Base-by-base conservation (phyloP, 53 echinoderm and acorn worm genomes). In the Holothuria leucospilota region DNA sequence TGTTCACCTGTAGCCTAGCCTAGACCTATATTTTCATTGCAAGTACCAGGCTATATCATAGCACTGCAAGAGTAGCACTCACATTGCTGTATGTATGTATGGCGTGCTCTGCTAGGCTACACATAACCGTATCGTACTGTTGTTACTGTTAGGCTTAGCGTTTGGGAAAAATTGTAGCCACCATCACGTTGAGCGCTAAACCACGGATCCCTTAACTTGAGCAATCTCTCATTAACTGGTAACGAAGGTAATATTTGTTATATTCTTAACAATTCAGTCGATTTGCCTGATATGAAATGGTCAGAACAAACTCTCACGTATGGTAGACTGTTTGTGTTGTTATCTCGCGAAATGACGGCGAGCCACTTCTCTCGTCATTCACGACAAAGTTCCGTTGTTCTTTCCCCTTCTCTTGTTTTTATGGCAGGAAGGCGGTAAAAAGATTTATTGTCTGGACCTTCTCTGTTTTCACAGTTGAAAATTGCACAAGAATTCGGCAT, bases 401-500 rank as follows among this genome's bases (percentile, higher is more conserved):
- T 14, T 49, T 72, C 73, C 21, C 73, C 73, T 72, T 72, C 29
- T 72, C 39, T 29, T 5, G 73, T 72, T 34, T 28, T 72, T 30
- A 21, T 34, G n/a, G 73, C 73, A 72, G 39, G 73, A 5, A 72
- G 39, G 21, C 73, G 73, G 40, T 72, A 72, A 39, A 72, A 72
- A 72, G 73, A 72, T 72, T 72, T 72, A 34, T 8, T 39, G 18
- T 72, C 73, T 72, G 8, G 30, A 28, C 73, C 38, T 39, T 5
- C 29, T 39, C 73, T 72, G 73, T 78, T 78, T n/a, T 59, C 79
- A 78, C 79, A 52, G 16, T 26, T 58, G 30, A 78, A 46, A 21
- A 78, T 58, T 56, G 79, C 52, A 56, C 56, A 78, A 58, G 56
- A 78, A 78, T 78, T 78, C 59, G 49, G 49, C 79, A 78, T 78